These are phyloP conservation scores for Cristatella mucedo DNA, from an alignment of 2,888 invertebrate genomes.

Conservation along the genomic window DNA sequence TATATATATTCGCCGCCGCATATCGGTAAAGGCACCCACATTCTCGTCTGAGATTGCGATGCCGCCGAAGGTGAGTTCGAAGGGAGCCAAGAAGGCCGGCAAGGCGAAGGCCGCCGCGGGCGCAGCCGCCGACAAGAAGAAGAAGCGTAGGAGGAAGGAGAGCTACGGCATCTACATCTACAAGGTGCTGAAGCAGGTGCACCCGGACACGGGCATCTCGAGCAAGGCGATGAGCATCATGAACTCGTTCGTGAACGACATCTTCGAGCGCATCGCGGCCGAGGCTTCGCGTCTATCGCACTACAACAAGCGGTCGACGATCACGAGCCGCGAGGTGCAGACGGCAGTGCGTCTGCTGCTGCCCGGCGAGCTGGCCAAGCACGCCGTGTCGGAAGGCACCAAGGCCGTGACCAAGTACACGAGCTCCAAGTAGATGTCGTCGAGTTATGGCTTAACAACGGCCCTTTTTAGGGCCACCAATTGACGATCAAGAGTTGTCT, in stretches of 20 bases:
- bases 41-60: no score
- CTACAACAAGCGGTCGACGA: slow-evolving; percentile 40
- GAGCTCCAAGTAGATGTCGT: not conserved
- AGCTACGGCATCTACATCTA: slow-evolving; percentile 9
- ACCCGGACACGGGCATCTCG: slow-evolving; percentile 20
- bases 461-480: slow-evolving; percentile 6
- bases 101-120: slow-evolving; percentile 18
- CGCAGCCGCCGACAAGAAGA: slow-evolving; percentile 20
- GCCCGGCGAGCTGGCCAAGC: slow-evolving; percentile 54
- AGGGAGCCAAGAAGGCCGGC: slow-evolving; percentile 3
- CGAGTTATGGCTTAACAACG: not conserved
- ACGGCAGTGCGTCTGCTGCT: slow-evolving; percentile 49
- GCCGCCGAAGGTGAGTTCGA: slow-evolving; percentile 11
- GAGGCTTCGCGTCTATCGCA: slow-evolving; percentile 16
- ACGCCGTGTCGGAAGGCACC: slow-evolving; percentile 41
- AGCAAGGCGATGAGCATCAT: slow-evolving; percentile 16
- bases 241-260: slow-evolving; percentile 16
- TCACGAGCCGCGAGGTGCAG: slow-evolving; percentile 52
- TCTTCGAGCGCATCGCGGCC: slow-evolving; percentile 16
- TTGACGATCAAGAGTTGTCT: no score
- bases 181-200: slow-evolving; percentile 23
- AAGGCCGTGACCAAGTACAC: slow-evolving; percentile 13
- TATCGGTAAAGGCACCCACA: no score
- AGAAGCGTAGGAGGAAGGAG: slow-evolving; percentile 10
- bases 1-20: no score